These are phyloP conservation scores for Gobiocypris rarus DNA, from an alignment of 2,113 vertebrate genomes.

Conservation along the genomic window DNA sequence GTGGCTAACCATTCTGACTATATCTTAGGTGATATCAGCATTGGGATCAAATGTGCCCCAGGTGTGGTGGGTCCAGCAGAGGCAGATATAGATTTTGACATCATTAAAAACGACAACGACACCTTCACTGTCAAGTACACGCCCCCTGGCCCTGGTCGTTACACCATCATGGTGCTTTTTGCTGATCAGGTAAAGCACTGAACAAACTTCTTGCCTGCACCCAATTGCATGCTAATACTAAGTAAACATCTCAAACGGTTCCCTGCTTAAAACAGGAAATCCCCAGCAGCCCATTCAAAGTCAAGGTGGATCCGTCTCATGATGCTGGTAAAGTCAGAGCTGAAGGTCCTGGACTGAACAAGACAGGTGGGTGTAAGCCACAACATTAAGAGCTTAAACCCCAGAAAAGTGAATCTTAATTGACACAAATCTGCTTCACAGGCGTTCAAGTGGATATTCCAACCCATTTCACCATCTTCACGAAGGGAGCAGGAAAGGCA, in stretches of 20 bases:
- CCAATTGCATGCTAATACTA: neutral
- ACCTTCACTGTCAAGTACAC: conserved; percentile 98
- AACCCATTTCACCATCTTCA: conserved; percentile 93
- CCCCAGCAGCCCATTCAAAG: conserved; percentile 89
- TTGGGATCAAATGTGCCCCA: conserved; percentile 92
- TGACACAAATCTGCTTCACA: conserved; percentile 57
- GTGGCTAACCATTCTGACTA: neutral
- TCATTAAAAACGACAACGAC: conserved; percentile 97
- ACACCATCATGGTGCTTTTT: conserved; percentile 97
- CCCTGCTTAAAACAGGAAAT: conserved; percentile 80
- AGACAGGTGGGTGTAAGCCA: conserved; percentile 78
- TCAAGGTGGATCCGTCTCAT: conserved; percentile 92
- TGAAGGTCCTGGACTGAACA: conserved; percentile 90
- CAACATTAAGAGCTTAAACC: neutral
- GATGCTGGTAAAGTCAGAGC: conserved; percentile 91
- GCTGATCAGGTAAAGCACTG: conserved; percentile 85
- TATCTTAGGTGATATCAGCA: conserved; percentile 89
- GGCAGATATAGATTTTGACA: conserved; percentile 96
- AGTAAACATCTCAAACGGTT: neutral
- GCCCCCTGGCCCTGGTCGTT: conserved; percentile 82
- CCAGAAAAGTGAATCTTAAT: neutral
- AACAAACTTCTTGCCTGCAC: neutral
- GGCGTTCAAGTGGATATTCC: conserved; percentile 92
- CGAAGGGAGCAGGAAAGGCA: conserved; percentile 92
- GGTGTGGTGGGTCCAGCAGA: conserved; percentile 90